Evolutionary conservation across 2,113 vertebrate species (phyloP).

Genomic region (Empidonax traillii): DNA sequence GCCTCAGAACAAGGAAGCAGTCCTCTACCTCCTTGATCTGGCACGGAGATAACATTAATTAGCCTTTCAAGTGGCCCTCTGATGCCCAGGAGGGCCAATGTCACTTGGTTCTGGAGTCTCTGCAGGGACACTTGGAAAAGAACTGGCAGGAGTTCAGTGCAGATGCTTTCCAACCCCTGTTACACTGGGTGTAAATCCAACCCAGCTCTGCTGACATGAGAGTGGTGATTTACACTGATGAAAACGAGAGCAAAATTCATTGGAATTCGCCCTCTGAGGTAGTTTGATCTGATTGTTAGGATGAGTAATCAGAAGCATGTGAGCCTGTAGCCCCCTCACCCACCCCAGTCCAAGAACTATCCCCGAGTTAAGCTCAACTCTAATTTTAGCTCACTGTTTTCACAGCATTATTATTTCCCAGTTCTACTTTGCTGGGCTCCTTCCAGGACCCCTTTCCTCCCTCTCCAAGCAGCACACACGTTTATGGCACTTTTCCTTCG

Average conservation of each 20-base stretch:
- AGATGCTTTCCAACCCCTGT: background rate
- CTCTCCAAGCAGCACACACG: rapidly evolving
- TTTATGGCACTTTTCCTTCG: background rate
- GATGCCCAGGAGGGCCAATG: background rate
- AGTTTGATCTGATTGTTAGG: background rate
- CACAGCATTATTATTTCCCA: background rate
- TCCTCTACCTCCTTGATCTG: background rate
- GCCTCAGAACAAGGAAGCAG: background rate
- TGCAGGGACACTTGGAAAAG: background rate
- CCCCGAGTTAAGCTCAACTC: background rate
- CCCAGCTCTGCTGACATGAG: background rate
- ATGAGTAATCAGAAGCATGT: background rate
- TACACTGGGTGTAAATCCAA: background rate
- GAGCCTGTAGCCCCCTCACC: background rate
- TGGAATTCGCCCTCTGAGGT: background rate
- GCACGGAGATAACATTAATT: background rate
- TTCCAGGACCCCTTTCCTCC: background rate
- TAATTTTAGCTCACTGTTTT: background rate
- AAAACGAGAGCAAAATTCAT: background rate
- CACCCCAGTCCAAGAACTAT: background rate
- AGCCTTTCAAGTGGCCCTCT: background rate
- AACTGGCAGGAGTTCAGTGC: conserved; percentile 7
- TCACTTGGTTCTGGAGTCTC: background rate
- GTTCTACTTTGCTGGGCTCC: background rate
- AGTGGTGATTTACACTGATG: background rate